Base-by-base conservation (phyloP, 2,113 vertebrate species). In the Oryzias celebensis region DNA sequence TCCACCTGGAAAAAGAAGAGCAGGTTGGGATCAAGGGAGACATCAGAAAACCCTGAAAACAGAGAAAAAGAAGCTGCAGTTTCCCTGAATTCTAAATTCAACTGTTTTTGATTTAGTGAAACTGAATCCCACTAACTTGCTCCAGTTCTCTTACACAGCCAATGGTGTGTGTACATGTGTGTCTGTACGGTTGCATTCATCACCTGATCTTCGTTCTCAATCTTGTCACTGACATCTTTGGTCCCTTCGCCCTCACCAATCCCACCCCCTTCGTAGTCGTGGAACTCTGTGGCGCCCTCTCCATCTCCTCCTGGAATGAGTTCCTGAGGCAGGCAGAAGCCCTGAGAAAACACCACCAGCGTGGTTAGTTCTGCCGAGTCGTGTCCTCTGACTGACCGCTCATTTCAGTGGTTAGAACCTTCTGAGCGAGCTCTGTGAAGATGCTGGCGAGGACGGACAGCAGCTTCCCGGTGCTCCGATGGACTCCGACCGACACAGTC, bases 141-240 rank as follows among this genome's bases (percentile, higher is more conserved):
- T 36, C 36, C 36, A 36, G 36, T 36, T 36, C 36, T 36, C 36
- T 12, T 36, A 2, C 3, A 12, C 36, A 36, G 36, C 12, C 36
- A 8, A 1, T 36, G 7, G 31, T 10, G 31, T 10, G 0, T 36
- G 7, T 8, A 28, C 5, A 28, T 28, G 26, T 28, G 4, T 36
- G 2, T 36, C 10, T 36, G 31, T 8, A 7, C 13, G 5, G 12
- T 47, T 1, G 15, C 31, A 13, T 50, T 48, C 41, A 17, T 80
- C 44, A 94, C 97, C 95, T 99, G 96, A 49, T 98, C 97, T 90
- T 99, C 97, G 22, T 93, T 96, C 87, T 98, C 96, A 62, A 99
- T 96, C 90, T 94, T 94, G 84, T 99, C 93, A 7, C 97, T 99
- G 85, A 98, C 93, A 41, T 99, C 97, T 83, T 97, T 99, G 77